phyloP scores from a whole-genome alignment of 2,888 invertebrate species.

The Rhagium mordax region DNA sequence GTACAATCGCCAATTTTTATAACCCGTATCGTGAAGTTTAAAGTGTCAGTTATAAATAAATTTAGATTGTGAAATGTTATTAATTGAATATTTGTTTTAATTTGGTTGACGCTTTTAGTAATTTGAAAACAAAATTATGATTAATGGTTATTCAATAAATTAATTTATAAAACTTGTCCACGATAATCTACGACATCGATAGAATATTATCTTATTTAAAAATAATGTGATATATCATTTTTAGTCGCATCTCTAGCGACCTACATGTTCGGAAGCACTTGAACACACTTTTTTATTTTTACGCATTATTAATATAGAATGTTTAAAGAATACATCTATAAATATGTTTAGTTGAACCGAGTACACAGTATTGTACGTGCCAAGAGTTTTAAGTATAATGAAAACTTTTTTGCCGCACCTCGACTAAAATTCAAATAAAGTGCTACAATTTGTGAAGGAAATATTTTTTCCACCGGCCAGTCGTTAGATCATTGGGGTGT shows the following conservation, averaged over 20 bases:
- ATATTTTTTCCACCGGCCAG: background rate
- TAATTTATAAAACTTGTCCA: too few relatives aligned
- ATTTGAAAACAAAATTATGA: background rate
- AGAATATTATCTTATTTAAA: too few relatives aligned
- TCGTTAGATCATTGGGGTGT: too few relatives aligned
- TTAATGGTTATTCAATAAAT: background rate
- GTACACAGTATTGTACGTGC: background rate
- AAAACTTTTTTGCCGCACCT: conserved; percentile 1
- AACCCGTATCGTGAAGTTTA: background rate
- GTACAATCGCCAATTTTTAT: background rate
- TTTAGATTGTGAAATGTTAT: conserved; percentile 13
- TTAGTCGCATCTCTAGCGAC: background rate
- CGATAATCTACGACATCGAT: too few relatives aligned
- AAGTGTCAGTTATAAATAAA: conserved; percentile 14
- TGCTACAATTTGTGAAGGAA: background rate
- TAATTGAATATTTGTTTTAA: background rate
- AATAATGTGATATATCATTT: background rate
- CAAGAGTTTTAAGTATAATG: background rate
- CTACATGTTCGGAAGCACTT: background rate
- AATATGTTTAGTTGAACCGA: conserved; percentile 1
- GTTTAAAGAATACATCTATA: conserved; percentile 3
- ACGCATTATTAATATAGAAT: background rate
- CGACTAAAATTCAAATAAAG: background rate
- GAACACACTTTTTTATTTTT: background rate
- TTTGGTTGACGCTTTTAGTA: conserved; percentile 1